A percentile compares a stretch with the other conserved stretches of the same genome.
Evolutionary conservation across 2,888 invertebrate genomes (phyloP).

Genomic region (Norana najaformis): DNA sequence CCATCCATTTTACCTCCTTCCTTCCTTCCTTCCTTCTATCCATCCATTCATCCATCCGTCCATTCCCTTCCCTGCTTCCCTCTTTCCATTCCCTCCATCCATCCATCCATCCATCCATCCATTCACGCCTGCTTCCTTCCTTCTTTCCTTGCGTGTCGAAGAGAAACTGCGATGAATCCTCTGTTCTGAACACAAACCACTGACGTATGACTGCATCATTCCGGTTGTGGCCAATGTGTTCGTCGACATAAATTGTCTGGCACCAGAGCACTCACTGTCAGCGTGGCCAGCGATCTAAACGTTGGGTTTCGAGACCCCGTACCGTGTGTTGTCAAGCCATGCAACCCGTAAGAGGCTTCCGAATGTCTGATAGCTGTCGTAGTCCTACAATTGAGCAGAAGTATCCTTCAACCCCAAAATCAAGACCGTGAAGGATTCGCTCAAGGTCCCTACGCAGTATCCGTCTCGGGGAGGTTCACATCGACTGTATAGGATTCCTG

Average conservation of each 20-base stretch:
- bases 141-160: not conserved
- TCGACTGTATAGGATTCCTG: too few relatives aligned
- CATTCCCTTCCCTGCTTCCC: not conserved
- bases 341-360: too few relatives aligned
- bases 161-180: not conserved
- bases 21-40: not conserved
- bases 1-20: not conserved
- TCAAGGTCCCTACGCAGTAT: too few relatives aligned
- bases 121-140: not conserved
- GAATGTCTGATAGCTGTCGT: too few relatives aligned
- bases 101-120: not conserved
- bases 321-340: too few relatives aligned
- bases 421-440: too few relatives aligned
- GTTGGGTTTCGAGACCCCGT: too few relatives aligned
- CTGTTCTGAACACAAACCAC: too few relatives aligned
- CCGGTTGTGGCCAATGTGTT: not conserved
- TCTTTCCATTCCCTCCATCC: not conserved
- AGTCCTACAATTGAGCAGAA: too few relatives aligned
- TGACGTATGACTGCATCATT: not conserved
- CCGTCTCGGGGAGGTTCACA: too few relatives aligned
- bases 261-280: not conserved
- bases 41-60: too few relatives aligned
- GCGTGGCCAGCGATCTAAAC: not conserved
- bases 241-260: not conserved
- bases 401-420: too few relatives aligned